These are phyloP conservation scores for Clostera curtula DNA, from an alignment of 2,888 invertebrate genomes.

Conservation along the genomic window DNA sequence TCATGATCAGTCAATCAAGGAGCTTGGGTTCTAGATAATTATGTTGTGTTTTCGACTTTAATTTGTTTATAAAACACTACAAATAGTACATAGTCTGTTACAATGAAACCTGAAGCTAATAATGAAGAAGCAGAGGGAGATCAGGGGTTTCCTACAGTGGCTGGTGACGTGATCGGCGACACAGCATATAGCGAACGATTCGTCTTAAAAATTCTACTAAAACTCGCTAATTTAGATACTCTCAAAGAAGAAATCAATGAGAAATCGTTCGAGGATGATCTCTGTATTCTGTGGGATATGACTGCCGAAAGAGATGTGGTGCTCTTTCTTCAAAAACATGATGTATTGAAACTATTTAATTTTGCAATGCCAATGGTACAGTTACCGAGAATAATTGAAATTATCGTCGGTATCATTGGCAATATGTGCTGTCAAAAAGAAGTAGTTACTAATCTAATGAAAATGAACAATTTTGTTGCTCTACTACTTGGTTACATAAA, in stretches of 20 bases:
- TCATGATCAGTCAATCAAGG: too few species aligned
- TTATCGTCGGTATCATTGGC: conserved; percentile 87
- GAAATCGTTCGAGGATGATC: conserved; percentile 80
- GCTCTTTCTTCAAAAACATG: conserved; percentile 78
- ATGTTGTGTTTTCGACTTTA: too few species aligned
- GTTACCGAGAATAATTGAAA: conserved; percentile 82
- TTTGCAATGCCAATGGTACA: conserved; percentile 72
- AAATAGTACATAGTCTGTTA: too few species aligned
- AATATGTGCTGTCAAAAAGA: conserved; percentile 85
- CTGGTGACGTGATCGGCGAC: conserved; percentile 86
- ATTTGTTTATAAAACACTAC: too few species aligned
- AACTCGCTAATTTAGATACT: conserved; percentile 69
- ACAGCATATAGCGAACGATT: conserved; percentile 87
- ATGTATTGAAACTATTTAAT: conserved; percentile 79
- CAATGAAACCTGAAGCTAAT: conserved; percentile 37
- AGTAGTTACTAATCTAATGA: conserved; percentile 73
- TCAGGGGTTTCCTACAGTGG: conserved; percentile 42
- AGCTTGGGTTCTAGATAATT: too few species aligned
- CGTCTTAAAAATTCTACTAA: conserved; percentile 80
- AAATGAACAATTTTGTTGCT: conserved; percentile 72
- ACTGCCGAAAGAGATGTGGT: conserved; percentile 86
- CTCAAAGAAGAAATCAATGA: conserved; percentile 72
- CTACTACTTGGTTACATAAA: conserved; percentile 72
- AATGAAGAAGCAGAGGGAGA: conserved; percentile 20
- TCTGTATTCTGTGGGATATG: conserved; percentile 91